Conservation (phyloP, 2,797 vertebrate species). For the Xenops minutus region DNA sequence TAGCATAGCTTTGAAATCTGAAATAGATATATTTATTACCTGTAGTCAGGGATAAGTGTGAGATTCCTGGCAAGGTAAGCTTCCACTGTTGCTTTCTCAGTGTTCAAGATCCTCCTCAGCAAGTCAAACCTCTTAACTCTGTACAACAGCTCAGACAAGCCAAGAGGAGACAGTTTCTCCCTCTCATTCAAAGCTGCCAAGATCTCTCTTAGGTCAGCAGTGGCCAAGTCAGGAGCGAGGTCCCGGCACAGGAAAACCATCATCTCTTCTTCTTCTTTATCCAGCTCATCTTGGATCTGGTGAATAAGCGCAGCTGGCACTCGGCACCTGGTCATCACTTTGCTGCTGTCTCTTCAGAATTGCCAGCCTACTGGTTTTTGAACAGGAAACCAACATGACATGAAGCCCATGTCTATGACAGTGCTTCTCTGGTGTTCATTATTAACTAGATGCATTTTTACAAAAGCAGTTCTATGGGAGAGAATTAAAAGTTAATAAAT, state of each 20-base stretch:
- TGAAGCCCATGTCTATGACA: not conserved
- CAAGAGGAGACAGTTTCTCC: constrained; percentile 20
- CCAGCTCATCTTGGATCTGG: constrained; percentile 80
- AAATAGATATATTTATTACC: constrained; percentile 73
- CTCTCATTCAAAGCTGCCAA: constrained; percentile 69
- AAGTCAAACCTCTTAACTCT: constrained; percentile 85
- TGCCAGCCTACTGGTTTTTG: not conserved
- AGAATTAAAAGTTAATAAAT: not conserved
- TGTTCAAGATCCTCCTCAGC: constrained; percentile 75
- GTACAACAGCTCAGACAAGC: constrained; percentile 80
- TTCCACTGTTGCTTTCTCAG: constrained; percentile 74
- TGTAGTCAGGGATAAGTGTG: constrained; percentile 80
- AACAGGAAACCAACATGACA: constrained; percentile 17
- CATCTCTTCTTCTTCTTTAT: constrained; percentile 76
- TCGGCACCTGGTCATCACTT: constrained; percentile 60
- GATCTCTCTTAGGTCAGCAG: constrained; percentile 66
- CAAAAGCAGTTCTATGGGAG: not conserved
- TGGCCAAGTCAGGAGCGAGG: constrained; percentile 53
- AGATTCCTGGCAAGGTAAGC: constrained; percentile 40
- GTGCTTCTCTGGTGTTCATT: constrained; percentile 9
- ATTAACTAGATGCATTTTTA: not conserved
- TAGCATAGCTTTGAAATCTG: not conserved
- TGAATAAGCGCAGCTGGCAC: constrained; percentile 74
- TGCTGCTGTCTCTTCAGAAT: not conserved
- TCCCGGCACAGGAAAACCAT: constrained; percentile 83